phyloP scores from a whole-genome alignment of 1,140 invertebrate genomes.

The Apis florea region DNA sequence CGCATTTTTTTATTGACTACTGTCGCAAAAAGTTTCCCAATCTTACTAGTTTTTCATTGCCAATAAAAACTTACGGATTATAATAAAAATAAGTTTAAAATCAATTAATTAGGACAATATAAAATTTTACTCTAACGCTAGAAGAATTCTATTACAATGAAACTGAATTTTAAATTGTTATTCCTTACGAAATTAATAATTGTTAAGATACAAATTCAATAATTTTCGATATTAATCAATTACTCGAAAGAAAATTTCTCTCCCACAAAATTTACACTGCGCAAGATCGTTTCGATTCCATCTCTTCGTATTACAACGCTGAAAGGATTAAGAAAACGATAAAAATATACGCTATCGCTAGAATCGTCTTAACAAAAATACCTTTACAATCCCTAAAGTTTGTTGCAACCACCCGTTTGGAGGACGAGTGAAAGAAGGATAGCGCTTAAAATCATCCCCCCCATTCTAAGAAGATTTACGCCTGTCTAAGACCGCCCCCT shows the following conservation, averaged over 20 bases:
- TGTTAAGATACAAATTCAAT: too few relatives aligned
- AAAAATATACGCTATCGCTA: slow-evolving; percentile 26
- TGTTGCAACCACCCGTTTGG: slow-evolving; percentile 20
- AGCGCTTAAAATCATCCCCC: background rate
- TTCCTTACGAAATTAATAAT: too few relatives aligned
- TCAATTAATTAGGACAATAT: background rate
- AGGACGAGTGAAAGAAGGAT: slow-evolving; percentile 19
- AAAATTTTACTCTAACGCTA: too few relatives aligned
- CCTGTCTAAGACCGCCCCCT: background rate
- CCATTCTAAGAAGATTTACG: background rate
- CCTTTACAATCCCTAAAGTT: slow-evolving; percentile 5
- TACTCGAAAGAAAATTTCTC: background rate
- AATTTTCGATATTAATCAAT: too few relatives aligned
- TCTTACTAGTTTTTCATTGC: background rate
- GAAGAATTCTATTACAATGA: too few relatives aligned
- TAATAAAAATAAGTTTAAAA: background rate
- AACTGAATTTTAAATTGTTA: too few relatives aligned
- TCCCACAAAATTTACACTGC: background rate
- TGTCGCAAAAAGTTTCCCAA: background rate
- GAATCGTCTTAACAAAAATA: slow-evolving; percentile 23
- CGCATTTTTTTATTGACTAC: background rate
- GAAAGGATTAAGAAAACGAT: slow-evolving; percentile 5
- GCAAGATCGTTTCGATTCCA: background rate
- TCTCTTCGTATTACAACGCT: background rate
- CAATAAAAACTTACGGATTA: background rate